Base-by-base conservation (phyloP, 1,140 invertebrate species). In the Hypothenemus hampei region DNA sequence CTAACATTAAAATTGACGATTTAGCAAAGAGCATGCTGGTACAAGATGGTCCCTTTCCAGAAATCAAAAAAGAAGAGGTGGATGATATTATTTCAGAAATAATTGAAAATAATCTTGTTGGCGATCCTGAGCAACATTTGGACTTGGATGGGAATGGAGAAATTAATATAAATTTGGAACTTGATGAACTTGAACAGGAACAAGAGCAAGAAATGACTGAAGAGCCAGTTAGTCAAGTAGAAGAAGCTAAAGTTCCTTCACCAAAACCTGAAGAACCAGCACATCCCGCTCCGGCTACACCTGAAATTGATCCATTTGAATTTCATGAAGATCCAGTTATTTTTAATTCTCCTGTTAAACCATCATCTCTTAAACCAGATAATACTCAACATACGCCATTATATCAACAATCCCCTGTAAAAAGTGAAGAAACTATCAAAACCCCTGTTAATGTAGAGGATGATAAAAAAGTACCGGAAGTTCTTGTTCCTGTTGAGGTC, bases 241-340 rank as follows among this genome's bases (percentile, higher is more conserved):
- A 44, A 35, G 31, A 29, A 26, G n/a, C n/a, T n/a, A n/a, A n/a
- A n/a, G n/a, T n/a, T n/a, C n/a, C n/a, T n/a, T n/a, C n/a, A n/a
- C n/a, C n/a, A n/a, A 26, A 36, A 55, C 1, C 33, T 13, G n/a
- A 24, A 1, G 5, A 18, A 21, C 47, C 47, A 5, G 4, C 24
- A 20, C 15, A 10, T 19, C 41, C 31, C 18, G n/a, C 21, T 21
- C 4, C 8, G 6, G 40, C 20, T 7, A 39, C 51, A 19, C 46
- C 57, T 1, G 73, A 76, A 49, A 71, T 79, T 0, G 78, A 80
- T 63, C 73, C 69, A 20, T 71, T 71, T 61, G 69, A 71, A 50
- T 71, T 71, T 54, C 63, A 68, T 56, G 69, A 71, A 54, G 69
- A 71, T 33, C 66, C 67, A 1, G 63, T 67, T 22, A 57, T 66